Evolutionary conservation across 2,113 vertebrate species (phyloP).

Genomic region (Tichodroma muraria): DNA sequence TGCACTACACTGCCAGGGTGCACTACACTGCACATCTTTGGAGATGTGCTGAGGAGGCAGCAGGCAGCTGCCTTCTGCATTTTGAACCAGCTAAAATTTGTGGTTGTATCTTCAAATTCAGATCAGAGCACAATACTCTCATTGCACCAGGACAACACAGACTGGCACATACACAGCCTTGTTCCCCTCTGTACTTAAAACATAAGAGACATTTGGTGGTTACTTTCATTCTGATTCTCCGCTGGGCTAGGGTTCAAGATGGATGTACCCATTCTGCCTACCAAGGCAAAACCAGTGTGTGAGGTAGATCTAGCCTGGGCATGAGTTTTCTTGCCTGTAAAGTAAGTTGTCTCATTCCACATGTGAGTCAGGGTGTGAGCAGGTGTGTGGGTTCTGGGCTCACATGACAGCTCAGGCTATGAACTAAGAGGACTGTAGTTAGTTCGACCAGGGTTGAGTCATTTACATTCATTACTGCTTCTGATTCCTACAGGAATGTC

Average conservation of each 20-base stretch:
- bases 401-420: not conserved
- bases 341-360: not conserved
- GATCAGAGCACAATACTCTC: not conserved
- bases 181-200: not conserved
- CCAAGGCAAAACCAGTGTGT: not conserved
- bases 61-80: not conserved
- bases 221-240: not conserved
- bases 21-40: accelerated
- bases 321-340: not conserved
- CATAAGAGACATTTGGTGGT: not conserved
- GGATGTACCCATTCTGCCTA: not conserved
- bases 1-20: too few relatives aligned
- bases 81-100: not conserved
- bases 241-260: not conserved
- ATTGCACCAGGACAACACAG: not conserved
- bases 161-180: not conserved
- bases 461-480: not conserved
- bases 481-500: not conserved
- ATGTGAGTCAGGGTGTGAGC: not conserved
- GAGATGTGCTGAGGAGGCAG: not conserved
- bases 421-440: not conserved
- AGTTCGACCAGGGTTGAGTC: not conserved
- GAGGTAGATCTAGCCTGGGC: not conserved
- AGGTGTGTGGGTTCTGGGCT: not conserved
- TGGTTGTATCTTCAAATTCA: not conserved